Percentiles rank a stretch among this genome's conserved stretches.
Conservation (phyloP, 2,113 vertebrate species). For the Chrysochloris asiatica region DNA sequence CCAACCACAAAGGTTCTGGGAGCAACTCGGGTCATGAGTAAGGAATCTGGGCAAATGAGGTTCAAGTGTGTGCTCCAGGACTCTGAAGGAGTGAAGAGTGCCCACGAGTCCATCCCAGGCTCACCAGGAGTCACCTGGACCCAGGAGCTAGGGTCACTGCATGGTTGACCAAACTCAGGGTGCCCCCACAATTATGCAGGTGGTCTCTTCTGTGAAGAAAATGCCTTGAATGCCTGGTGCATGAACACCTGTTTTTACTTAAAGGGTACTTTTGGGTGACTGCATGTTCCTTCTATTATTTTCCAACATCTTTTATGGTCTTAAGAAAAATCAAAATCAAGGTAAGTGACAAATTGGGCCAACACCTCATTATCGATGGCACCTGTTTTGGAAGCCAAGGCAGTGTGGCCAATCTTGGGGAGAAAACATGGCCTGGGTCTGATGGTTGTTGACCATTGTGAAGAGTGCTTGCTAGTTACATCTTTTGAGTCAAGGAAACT, state of each 20-base stretch:
- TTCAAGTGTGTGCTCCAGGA: neutral
- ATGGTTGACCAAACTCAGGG: fast-evolving
- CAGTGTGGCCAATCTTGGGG: neutral
- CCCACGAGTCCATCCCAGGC: neutral
- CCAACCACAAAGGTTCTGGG: too few species aligned
- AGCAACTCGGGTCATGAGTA: too few species aligned
- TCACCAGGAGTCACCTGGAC: neutral
- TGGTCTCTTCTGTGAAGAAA: neutral
- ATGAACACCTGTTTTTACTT: neutral
- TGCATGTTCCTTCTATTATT: neutral
- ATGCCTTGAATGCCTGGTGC: neutral
- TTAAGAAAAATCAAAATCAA: slow-evolving; percentile 33
- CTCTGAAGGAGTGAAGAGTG: neutral
- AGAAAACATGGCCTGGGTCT: neutral
- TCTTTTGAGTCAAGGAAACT: neutral
- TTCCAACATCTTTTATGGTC: neutral
- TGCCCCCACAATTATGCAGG: neutral
- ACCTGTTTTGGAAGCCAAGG: neutral
- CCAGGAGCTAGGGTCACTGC: fast-evolving
- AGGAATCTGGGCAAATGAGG: too few species aligned
- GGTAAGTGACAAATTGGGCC: slow-evolving; percentile 6
- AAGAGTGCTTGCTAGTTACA: neutral
- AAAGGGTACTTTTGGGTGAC: neutral
- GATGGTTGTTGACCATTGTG: fast-evolving
- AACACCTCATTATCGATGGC: neutral